Base-by-base conservation (phyloP, 2,797 vertebrate genomes). In the Kryptopterus vitreolus region DNA sequence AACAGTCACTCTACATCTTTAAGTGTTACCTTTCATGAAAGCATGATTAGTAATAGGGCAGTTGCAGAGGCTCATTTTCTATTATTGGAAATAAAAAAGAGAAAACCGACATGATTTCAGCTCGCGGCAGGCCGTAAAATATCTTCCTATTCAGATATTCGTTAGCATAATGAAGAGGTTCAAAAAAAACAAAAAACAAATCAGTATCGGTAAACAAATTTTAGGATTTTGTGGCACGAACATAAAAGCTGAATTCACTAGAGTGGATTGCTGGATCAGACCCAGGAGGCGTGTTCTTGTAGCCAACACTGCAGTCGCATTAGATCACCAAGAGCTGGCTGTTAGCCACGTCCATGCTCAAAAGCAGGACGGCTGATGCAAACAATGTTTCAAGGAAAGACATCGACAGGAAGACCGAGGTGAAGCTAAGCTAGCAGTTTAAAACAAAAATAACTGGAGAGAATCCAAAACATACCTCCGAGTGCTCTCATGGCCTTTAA, bases 261-360 rank as follows among this genome's bases (percentile, higher is more conserved):
- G 18, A 78, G 53, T 69, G 53, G 63, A 43, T 69, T 79, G 55
- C 66, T 79, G 43, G 66, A 61, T 61, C 68, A 24, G 59, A 65
- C 48, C 26, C 26, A 57, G 78, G 35, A 57, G 53, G 68, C 3
- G 78, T 8, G 31, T 29, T 3, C 38, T 20, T 22, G 59, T 65
- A 72, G 68, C 65, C 63, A 69, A 69, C 35, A 69, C 69, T 79
- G 78, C 78, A 73, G 78, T 71, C 55, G 58, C 48, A 73, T 62
- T 72, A 59, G 69, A 73, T 71, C 55, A 48, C 20, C 29, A 53
- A 35, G 22, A 71, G 33, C 66, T 71, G 57, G 68, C 55, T 35
- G 48, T 26, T 61, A 62, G 55, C 69, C 77, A 79, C 46, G 12
- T 10, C 3, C 35, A n/a, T 33, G 66, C 66, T 48, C 53, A 35